A percentile compares a stretch with the other conserved stretches of the same genome.
Conservation (phyloP, 2,888 invertebrate species). For the Cantharis nigra region DNA sequence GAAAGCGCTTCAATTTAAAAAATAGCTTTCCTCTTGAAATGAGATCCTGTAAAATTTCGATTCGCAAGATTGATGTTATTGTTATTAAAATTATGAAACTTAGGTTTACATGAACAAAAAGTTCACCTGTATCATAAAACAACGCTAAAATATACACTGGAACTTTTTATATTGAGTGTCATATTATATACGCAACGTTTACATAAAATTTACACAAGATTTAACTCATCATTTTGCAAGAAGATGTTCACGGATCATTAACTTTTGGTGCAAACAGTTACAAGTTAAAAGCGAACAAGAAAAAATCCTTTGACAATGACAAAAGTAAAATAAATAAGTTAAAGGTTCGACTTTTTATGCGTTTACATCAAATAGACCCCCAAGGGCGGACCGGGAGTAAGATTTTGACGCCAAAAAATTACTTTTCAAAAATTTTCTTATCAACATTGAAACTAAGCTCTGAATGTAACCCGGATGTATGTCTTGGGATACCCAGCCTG, state of each 20-base stretch:
- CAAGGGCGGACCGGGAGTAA: not conserved
- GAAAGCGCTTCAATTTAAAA: slow-evolving; percentile 23
- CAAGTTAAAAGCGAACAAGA: slow-evolving; percentile 2
- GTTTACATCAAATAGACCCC: not conserved
- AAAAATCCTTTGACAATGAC: not conserved
- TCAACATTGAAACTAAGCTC: no score
- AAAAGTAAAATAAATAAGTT: not conserved
- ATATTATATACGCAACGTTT: slow-evolving; percentile 21
- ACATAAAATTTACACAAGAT: slow-evolving; percentile 18
- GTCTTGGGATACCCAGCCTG: no score
- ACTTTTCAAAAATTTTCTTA: no score
- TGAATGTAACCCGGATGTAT: no score
- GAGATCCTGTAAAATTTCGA: slow-evolving; percentile 2
- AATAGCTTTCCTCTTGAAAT: slow-evolving; percentile 15
- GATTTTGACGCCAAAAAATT: no score
- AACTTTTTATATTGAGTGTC: slow-evolving; percentile 14
- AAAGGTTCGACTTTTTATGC: not conserved
- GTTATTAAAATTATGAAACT: not conserved
- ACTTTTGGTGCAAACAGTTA: slow-evolving; percentile 12
- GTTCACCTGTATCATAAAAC: not conserved
- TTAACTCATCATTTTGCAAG: slow-evolving; percentile 19
- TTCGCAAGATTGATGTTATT: not conserved
- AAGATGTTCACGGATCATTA: slow-evolving; percentile 22
- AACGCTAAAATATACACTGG: slow-evolving; percentile 9
- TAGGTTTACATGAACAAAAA: not conserved